Conservation (phyloP, 2,113 vertebrate genomes). For the Aegithalos caudatus region DNA sequence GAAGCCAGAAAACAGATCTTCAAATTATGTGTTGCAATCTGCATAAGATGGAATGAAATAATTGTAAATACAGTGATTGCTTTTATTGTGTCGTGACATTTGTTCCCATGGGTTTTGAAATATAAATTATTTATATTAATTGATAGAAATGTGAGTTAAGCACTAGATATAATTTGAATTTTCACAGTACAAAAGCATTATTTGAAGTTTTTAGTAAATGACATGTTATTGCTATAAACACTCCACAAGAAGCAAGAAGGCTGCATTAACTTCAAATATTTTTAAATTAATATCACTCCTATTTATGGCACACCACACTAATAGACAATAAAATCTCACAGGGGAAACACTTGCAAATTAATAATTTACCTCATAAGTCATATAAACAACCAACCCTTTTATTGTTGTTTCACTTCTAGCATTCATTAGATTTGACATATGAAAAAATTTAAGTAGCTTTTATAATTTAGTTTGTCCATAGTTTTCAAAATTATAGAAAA, state of each 20-base stretch:
- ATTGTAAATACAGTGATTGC: background rate
- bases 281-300: background rate
- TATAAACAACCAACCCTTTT: background rate
- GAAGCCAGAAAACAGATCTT: background rate
- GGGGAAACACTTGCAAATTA: background rate
- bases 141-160: background rate
- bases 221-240: background rate
- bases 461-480: background rate
- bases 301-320: background rate
- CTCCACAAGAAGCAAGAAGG: background rate
- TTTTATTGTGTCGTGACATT: background rate
- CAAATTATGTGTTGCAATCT: background rate
- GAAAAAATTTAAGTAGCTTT: background rate
- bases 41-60: background rate
- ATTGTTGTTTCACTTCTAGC: background rate
- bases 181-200: background rate
- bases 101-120: background rate
- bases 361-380: background rate
- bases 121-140: background rate
- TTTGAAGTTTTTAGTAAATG: background rate
- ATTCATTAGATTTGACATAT: background rate
- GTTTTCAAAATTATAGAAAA: background rate
- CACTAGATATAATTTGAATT: background rate
- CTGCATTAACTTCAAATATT: background rate
- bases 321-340: background rate